Percentiles rank a stretch among this genome's conserved stretches.
phyloP scores from a whole-genome alignment of 2,888 invertebrate species.

The Drosophila melanosoma region DNA sequence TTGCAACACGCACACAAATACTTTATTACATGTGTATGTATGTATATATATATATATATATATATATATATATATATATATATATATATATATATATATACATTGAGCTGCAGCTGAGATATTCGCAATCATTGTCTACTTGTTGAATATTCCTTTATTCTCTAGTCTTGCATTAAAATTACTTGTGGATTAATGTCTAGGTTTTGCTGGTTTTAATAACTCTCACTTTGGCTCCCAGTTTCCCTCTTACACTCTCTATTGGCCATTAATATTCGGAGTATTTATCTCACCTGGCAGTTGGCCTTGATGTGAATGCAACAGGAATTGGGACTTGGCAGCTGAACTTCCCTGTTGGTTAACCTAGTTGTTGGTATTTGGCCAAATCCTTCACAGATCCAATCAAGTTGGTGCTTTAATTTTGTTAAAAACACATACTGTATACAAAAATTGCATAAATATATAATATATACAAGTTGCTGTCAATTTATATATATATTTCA shows the following conservation, averaged over 20 bases:
- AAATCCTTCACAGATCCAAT: not conserved
- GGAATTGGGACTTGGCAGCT: not conserved
- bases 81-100: not conserved
- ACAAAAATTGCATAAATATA: not conserved
- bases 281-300: not conserved
- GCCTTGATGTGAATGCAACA: not conserved
- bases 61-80: not conserved
- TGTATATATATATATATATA: not conserved
- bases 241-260: not conserved
- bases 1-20: constrained; percentile 1
- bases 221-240: not conserved
- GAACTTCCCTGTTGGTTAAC: not conserved
- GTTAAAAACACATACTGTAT: not conserved
- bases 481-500: not conserved
- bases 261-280: not conserved
- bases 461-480: not conserved
- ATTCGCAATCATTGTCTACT: not conserved
- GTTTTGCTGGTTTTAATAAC: not conserved
- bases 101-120: not conserved
- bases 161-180: not conserved
- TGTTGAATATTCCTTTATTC: not conserved
- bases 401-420: not conserved
- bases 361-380: not conserved
- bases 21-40: not conserved
- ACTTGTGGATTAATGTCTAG: not conserved